Evolutionary conservation across 1,140 invertebrate genomes (phyloP), one percentile per base, ranked within the genome.

Genomic region (Drosophila takahashii): DNA sequence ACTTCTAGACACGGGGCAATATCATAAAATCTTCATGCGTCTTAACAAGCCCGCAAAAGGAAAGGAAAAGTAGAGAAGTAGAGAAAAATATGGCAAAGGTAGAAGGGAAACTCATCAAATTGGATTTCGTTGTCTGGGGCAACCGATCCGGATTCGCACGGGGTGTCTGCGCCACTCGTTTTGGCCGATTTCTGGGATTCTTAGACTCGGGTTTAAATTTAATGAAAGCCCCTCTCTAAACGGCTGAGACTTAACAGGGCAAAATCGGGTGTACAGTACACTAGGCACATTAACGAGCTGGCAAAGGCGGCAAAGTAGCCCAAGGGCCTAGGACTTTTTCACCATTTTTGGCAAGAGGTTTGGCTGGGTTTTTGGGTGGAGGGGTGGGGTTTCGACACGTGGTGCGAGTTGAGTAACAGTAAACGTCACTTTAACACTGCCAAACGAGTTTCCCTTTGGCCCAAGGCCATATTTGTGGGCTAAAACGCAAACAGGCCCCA

Each of bases 381-480:
- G 15, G 52, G 65, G 15, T 34, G 47, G 10, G 34, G 32, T 36
- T 22, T 18, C 29, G 8, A 53, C 58, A 61, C 69, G 51, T 73
- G 69, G 57, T 47, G 51, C 71, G 37, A 34, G 29, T 48, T 78
- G 80, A 57, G 61, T 72, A 77, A 87, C 83, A 87, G 70, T 87
- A 83, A 87, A 83, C 83, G 83, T 86, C 83, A 83, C 84, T 86
- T 87, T 83, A 76, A 56, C 70, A 51, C 58, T 76, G 71, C 45
- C 69, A 73, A 67, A 74, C 57, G 70, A 74, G 70, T 64, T 74
- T 64, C 39, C 27, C 32, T 22, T 22, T 54, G 61, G 52, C 72
- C 53, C 15, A 26, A 13, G 60, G 72, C 52, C 74, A 77, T 53
- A 60, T 74, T 37, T 74, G 36, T n/a, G 36, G 42, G 36, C 37